Conservation (phyloP, 2,797 vertebrate genomes). For the Eupleurogrammus muticus region DNA sequence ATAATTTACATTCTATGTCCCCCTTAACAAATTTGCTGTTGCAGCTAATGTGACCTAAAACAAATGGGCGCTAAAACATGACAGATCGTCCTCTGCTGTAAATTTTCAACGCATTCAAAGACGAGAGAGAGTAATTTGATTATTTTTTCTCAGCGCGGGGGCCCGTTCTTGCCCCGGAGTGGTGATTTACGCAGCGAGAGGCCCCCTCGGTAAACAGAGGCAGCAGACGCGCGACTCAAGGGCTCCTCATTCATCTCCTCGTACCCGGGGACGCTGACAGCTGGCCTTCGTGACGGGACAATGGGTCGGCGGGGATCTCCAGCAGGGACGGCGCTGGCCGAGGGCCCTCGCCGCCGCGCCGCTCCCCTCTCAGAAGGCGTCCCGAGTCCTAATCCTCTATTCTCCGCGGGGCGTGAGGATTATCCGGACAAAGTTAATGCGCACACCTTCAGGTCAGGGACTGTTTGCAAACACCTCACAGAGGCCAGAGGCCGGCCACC, state of each 20-base stretch:
- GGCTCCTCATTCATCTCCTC: slow-evolving; percentile 71
- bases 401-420: slow-evolving; percentile 81
- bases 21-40: not conserved
- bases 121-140: slow-evolving; percentile 33
- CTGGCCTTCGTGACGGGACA: slow-evolving; percentile 80
- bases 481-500: slow-evolving; percentile 51
- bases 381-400: slow-evolving; percentile 84
- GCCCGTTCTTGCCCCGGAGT: slow-evolving; percentile 49
- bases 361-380: slow-evolving; percentile 69
- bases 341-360: slow-evolving; percentile 55
- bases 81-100: slow-evolving; percentile 15
- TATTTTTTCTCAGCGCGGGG: slow-evolving; percentile 25
- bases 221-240: slow-evolving; percentile 72
- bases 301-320: slow-evolving; percentile 68
- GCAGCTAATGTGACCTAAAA: not conserved
- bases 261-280: slow-evolving; percentile 77
- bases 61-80: slow-evolving; percentile 11
- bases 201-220: slow-evolving; percentile 68
- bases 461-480: slow-evolving; percentile 58
- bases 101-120: slow-evolving; percentile 26
- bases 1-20: not conserved
- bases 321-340: slow-evolving; percentile 68
- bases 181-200: slow-evolving; percentile 64
- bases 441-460: slow-evolving; percentile 74
- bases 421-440: slow-evolving; percentile 72